Base-by-base conservation (phyloP, 1,140 invertebrate species). In the Ceratoteleas bidentatus region DNA sequence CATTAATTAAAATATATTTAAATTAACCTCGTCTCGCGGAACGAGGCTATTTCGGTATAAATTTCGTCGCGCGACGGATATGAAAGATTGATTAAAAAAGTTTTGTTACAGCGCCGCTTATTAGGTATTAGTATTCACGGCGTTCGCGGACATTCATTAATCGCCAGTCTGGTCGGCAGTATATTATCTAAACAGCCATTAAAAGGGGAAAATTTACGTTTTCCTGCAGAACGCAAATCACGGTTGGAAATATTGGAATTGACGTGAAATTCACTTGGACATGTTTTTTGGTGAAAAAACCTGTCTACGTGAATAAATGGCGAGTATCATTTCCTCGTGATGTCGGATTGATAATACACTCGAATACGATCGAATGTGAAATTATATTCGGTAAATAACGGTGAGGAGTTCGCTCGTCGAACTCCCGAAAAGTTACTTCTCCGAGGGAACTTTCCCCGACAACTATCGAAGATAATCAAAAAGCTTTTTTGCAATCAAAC, bases 51-150 rank as follows among this genome's bases (percentile, higher is more conserved):
- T n/a, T 78, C 54, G 70, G 78, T 24, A 83, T 79, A 72, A 75
- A 80, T 73, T 80, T 78, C 5, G 56, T 24, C 49, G 49, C 34
- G 34, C 45, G 33, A 75, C 62, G 68, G 43, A 72, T 80, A 83
- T 62, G 60, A 76, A 68, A 80, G 73, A 84, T 84, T 80, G 76
- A 84, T 80, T 76, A 80, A 84, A 84, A 77, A 80, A 84, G 54
- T 77, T 80, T 76, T 43, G 66, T 73, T 80, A 65, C 73, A 80
- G 34, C 14, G 36, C 13, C 9, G 52, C 47, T 78, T 75, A 76
- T 79, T 72, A 66, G 58, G 54, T 60, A 76, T 64, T 57, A 76
- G 43, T 76, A 83, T 80, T 66, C 66, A 66, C 7, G 16, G 34
- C 40, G 24, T 75, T 74, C 45, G 69, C 74, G 69, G 14, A 66